phyloP scores from a whole-genome alignment of 2,797 vertebrate genomes.

The Lepilemur septentrionalis region DNA sequence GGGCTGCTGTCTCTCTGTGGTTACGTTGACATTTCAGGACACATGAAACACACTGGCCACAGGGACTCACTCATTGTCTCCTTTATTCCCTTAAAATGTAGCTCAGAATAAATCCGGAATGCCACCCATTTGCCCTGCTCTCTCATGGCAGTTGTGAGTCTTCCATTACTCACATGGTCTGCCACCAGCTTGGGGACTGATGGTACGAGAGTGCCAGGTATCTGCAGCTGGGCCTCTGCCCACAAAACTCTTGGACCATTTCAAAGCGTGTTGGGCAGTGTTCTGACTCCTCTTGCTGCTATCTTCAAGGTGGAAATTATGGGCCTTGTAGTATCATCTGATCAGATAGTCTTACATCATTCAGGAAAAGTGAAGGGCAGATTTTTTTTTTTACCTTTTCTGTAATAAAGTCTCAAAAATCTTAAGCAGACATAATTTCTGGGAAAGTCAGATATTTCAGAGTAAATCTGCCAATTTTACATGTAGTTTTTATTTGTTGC shows the following conservation, averaged over 20 bases:
- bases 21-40: not conserved
- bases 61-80: not conserved
- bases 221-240: not conserved
- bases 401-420: not conserved
- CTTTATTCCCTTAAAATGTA: not conserved
- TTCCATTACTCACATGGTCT: accelerated
- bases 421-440: not conserved
- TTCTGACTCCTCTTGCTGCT: not conserved
- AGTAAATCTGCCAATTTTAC: not conserved
- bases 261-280: accelerated
- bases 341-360: not conserved
- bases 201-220: accelerated
- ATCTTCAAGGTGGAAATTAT: not conserved
- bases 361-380: not conserved
- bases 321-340: accelerated
- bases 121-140: accelerated
- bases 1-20: not conserved
- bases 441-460: not conserved
- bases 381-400: not conserved
- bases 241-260: not conserved
- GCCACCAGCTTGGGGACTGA: no score
- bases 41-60: not conserved
- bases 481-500: not conserved
- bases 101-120: accelerated
- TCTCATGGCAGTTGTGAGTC: not conserved